Conservation (phyloP, 92 coral and sea anemone genomes). For the Parazoanthus darwini region DNA sequence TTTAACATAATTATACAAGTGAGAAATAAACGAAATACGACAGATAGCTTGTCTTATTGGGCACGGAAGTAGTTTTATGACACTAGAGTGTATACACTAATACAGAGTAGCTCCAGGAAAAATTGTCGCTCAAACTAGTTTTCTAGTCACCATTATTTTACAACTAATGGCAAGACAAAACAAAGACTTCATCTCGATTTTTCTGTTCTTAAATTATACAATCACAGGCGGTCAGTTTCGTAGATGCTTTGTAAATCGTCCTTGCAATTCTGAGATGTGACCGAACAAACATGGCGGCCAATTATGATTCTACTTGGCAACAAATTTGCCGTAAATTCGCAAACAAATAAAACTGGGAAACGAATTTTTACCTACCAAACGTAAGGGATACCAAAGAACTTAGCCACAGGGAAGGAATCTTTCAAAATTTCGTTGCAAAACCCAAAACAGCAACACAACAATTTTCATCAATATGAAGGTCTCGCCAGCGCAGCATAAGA, state of each 20-base stretch:
- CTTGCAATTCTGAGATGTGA: conserved; percentile 7
- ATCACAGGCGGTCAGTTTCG: neutral
- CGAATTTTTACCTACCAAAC: conserved; percentile 22
- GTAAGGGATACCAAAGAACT: neutral
- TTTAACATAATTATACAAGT: neutral
- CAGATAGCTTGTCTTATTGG: neutral
- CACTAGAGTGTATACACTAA: neutral
- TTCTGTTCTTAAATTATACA: neutral
- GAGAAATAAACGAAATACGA: neutral
- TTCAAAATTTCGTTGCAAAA: conserved; percentile 34
- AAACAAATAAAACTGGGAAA: neutral
- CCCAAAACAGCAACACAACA: conserved; percentile 48
- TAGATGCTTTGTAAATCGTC: neutral
- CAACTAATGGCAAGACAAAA: neutral
- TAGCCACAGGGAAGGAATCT: neutral
- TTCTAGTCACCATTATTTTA: neutral
- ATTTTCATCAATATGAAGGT: conserved; percentile 37
- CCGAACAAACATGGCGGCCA: conserved; percentile 43
- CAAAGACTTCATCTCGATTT: too few species aligned
- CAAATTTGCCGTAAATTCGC: neutral
- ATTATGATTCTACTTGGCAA: conserved; percentile 13
- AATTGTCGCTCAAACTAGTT: neutral
- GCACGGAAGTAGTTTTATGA: conserved; percentile 36
- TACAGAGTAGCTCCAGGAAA: neutral
- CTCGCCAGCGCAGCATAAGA: conserved; percentile 1